Conservation (phyloP, 1,140 invertebrate species). For the Mercenaria mercenaria region DNA sequence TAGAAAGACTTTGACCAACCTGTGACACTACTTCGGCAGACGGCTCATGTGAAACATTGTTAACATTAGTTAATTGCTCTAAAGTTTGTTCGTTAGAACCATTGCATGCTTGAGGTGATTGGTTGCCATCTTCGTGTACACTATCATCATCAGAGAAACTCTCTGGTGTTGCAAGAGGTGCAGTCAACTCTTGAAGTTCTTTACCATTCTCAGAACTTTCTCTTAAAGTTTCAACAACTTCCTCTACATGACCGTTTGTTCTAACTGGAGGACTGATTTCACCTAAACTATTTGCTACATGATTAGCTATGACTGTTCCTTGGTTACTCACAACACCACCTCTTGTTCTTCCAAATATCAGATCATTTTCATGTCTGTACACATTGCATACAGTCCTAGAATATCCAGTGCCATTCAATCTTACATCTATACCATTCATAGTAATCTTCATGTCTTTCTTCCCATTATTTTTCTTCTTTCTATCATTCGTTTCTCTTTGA, state of each 20-base stretch:
- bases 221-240: not conserved
- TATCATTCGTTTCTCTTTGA: not conserved
- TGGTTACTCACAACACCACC: constrained; percentile 16
- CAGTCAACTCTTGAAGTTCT: not conserved
- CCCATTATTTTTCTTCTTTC: not conserved
- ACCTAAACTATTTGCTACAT: not conserved
- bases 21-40: not conserved
- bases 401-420: constrained; percentile 42
- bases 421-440: constrained; percentile 26
- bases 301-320: not conserved
- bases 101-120: not conserved
- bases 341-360: constrained; percentile 55
- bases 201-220: not conserved
- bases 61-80: not conserved
- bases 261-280: not conserved
- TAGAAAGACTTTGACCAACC: not conserved
- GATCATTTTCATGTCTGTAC: constrained; percentile 62
- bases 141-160: constrained; percentile 57
- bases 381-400: constrained; percentile 48
- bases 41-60: not conserved
- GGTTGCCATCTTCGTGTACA: not conserved
- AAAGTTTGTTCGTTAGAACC: not conserved
- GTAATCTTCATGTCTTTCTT: not conserved
- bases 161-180: constrained; percentile 47
- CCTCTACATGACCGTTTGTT: not conserved